Evolutionary conservation across 2,888 invertebrate genomes (phyloP), one percentile per base, ranked within the genome.

Genomic region (Melipona bicolor): DNA sequence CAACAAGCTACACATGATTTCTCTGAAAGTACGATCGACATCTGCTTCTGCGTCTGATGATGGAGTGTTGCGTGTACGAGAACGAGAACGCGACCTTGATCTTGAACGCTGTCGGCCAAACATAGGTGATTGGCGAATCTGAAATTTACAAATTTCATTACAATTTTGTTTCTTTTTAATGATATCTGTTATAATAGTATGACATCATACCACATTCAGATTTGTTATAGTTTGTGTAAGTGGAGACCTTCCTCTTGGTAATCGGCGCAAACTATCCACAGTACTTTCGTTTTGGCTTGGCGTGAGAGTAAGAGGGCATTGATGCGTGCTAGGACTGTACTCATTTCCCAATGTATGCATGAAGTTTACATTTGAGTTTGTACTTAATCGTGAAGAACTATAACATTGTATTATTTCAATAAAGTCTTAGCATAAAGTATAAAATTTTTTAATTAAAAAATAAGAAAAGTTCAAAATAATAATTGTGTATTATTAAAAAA

Each of bases 1-100:
- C 3, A 93, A 91, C 24, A 94, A 78, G 77, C 94, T 94, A 87
- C 94, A 94, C 93, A 94, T 93, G 77, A 94, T 91, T 87, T 94
- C 91, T 79, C 94, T 94, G 88, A 94, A 94, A 4, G 91, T 92
- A 62, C 94, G 91, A 77, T 94, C 93, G 5, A 92, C 88, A 3
- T 91, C 89, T 5, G 88, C 79, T 50, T 92, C 89, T 13, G 91
- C 4, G 13, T 92, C 91, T 9, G 85, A 82, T 11, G 88, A 59
- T 0, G 91, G 77, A 4, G 88, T 88, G 67, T 91, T 91, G 56
- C 91, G 91, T n/a, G 90, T 90, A 27, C 93, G 91, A 17, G 93
- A 90, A n/a, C 93, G 91, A 0, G 94, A 94, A 36, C 94, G 92
- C 5, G 94, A 94, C 70, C 75, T 93, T 50, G 92, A 91, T 17